phyloP scores from a whole-genome alignment of 2,797 vertebrate genomes.

The Chrysocyon brachyurus region DNA sequence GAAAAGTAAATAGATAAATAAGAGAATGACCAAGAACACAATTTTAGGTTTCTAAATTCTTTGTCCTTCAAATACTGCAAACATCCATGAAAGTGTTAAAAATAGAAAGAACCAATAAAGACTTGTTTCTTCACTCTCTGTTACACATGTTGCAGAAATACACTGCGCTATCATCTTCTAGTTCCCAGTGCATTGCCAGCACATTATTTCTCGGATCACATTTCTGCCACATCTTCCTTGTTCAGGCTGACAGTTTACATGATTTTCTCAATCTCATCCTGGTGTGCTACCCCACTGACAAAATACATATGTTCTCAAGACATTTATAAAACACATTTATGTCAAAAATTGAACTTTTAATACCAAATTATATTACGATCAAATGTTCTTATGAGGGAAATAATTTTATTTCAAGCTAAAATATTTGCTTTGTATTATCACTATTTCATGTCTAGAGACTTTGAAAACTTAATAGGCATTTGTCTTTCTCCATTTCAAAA shows the following conservation, averaged over 20 bases:
- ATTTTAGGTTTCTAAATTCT: background rate
- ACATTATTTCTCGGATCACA: background rate
- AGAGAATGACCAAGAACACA: background rate
- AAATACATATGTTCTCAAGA: constrained; percentile 28
- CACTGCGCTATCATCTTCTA: background rate
- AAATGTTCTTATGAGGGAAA: constrained; percentile 42
- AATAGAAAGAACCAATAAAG: background rate
- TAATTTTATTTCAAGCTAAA: constrained; percentile 62
- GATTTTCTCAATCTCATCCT: constrained; percentile 10
- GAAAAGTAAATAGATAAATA: background rate
- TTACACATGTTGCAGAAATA: background rate
- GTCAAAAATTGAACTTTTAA: constrained; percentile 40
- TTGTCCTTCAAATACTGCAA: background rate
- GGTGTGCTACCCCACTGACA: background rate
- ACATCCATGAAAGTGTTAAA: background rate
- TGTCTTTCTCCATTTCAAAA: constrained; percentile 40
- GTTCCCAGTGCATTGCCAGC: background rate
- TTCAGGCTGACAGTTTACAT: background rate
- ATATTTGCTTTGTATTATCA: constrained; percentile 55
- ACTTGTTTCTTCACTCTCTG: background rate
- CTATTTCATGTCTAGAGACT: background rate
- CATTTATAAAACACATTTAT: constrained; percentile 53
- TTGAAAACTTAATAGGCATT: background rate
- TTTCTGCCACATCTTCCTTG: background rate
- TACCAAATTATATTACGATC: constrained; percentile 13